A percentile compares a stretch with the other conserved stretches of the same genome.
Evolutionary conservation across 2,888 invertebrate genomes (phyloP).

Genomic region (Phortica magna): DNA sequence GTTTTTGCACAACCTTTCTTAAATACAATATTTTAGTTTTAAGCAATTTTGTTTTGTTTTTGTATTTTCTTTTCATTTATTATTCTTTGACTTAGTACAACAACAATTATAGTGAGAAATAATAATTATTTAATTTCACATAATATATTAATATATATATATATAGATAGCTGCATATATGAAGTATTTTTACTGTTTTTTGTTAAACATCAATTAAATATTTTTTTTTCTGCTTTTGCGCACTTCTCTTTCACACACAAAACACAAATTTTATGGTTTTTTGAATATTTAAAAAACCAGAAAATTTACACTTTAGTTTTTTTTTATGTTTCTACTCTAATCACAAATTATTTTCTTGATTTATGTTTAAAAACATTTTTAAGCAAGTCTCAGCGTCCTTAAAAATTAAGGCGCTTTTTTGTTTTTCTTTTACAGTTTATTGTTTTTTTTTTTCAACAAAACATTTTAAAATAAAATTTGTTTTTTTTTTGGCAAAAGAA

Average conservation of each 20-base stretch:
- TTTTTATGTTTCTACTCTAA: slow-evolving; percentile 36
- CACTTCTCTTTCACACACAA: neutral
- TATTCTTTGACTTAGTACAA: slow-evolving; percentile 55
- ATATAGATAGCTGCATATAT: slow-evolving; percentile 49
- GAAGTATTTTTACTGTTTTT: neutral
- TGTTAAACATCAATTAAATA: neutral
- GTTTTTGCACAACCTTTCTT: slow-evolving; percentile 72
- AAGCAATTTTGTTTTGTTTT: slow-evolving; percentile 36
- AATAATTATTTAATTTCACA: slow-evolving; percentile 57
- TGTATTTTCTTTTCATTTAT: slow-evolving; percentile 45
- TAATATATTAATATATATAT: slow-evolving; percentile 50
- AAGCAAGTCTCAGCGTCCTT: slow-evolving; percentile 34
- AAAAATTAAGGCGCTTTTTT: slow-evolving; percentile 41
- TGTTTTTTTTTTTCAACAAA: slow-evolving; percentile 43
- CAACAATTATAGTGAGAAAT: slow-evolving; percentile 70
- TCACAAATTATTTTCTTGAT: slow-evolving; percentile 58
- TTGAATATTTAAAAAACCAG: slow-evolving; percentile 36
- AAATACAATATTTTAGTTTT: slow-evolving; percentile 44
- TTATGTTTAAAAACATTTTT: slow-evolving; percentile 30
- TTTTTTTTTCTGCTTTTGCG: neutral
- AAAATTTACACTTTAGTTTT: slow-evolving; percentile 33
- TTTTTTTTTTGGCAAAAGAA: slow-evolving; percentile 60
- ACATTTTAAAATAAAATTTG: slow-evolving; percentile 35
- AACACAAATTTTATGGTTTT: slow-evolving; percentile 16
- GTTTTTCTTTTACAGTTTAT: slow-evolving; percentile 36